Evolutionary conservation across 2,797 vertebrate species (phyloP), one percentile per base, ranked within the genome.

Genomic region (Protosalanx chinensis): DNA sequence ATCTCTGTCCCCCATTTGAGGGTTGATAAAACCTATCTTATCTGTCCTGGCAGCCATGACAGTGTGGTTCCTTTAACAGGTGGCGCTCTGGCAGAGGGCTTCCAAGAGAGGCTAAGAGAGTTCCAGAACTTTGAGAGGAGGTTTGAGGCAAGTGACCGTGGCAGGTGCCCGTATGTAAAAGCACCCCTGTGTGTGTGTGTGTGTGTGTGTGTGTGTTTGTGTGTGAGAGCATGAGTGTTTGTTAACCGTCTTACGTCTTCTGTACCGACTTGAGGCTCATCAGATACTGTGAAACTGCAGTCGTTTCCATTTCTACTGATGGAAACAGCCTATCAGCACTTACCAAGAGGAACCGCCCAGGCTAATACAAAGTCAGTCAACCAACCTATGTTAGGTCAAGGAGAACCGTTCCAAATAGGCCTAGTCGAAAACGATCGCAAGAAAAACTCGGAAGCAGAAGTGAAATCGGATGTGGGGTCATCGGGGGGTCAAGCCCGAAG

Each of bases 61-160:
- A 3, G 32, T 33, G 61, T 35, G 3, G 1, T 33, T 32, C 59
- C 30, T 82, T 68, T 75, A 79, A 79, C 81, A 93, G 93, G 93
- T 75, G 93, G 92, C 0, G 92, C 93, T 70, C 84, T 94, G 71
- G 92, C 93, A 15, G 93, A 94, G 64, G 93, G 93, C 33, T 94
- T 94, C 78, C 85, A 92, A 49, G 92, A 93, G 71, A 90, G 93
- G 75, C 83, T 94, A 62, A 90, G 88, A 72, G 93, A 93, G 88
- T 94, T 94, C 76, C 91, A 93, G 79, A 83, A 72, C 73, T 94
- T 94, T 84, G 93, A 94, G 82, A 86, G 91, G 82, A 89, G 87
- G 35, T 94, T 94, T 90, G 92, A 94, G 93, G 93, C 90, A 72
- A 87, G 90, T 88, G 66, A 23, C 20, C 58, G 6, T 4, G n/a